These are phyloP conservation scores for Torymus tubicola DNA, from an alignment of 2,888 invertebrate genomes.

Conservation along the genomic window DNA sequence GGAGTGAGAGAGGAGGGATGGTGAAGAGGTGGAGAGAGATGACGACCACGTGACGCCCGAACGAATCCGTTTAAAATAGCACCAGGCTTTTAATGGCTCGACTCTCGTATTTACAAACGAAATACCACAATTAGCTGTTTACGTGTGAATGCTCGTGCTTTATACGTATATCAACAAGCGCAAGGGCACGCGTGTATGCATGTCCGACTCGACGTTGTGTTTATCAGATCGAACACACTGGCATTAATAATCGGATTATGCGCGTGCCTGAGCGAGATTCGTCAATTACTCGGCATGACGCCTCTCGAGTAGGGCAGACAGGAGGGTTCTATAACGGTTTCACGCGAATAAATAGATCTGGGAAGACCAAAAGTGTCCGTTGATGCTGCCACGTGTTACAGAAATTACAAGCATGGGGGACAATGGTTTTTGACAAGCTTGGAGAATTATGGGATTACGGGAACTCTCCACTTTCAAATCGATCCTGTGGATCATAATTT, in stretches of 20 bases:
- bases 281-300: constrained; percentile 32
- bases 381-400: background rate
- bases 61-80: constrained; percentile 23
- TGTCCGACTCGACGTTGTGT: background rate
- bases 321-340: constrained; percentile 1
- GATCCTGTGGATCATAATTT: too few species aligned
- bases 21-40: too few species aligned
- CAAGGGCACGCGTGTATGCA: too few species aligned
- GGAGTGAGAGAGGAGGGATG: too few species aligned
- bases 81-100: background rate
- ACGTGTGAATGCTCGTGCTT: too few species aligned
- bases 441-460: background rate
- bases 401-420: background rate
- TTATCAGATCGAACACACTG: background rate
- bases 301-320: background rate
- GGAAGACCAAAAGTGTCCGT: background rate
- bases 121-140: background rate
- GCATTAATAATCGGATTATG: constrained; percentile 41
- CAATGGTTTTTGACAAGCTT: constrained; percentile 32
- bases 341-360: background rate
- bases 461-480: background rate
- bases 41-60: background rate
- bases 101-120: background rate
- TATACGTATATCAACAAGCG: too few species aligned
- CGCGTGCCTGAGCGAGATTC: background rate